Percentiles rank a stretch among this genome's conserved stretches.
phyloP scores from a whole-genome alignment of 2,113 vertebrate species.

The Syrrhaptes paradoxus region DNA sequence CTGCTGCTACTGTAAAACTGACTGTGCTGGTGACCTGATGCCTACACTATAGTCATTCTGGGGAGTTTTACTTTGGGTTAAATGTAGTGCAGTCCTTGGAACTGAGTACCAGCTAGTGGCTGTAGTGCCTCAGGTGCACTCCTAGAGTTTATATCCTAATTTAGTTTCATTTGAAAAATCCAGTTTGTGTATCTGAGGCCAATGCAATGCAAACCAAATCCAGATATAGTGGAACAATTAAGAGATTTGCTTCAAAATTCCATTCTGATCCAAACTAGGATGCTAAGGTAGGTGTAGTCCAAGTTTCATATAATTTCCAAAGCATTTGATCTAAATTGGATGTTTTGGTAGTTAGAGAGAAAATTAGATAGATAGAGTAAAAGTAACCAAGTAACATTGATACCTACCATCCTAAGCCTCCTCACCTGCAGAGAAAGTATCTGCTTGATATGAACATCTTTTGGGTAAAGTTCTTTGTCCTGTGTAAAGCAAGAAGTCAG shows the following conservation, averaged over 20 bases:
- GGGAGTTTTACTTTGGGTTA: neutral
- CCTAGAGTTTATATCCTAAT: neutral
- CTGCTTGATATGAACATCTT: neutral
- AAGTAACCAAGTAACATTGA: neutral
- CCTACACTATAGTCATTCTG: neutral
- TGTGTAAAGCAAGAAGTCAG: neutral
- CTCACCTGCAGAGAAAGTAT: neutral
- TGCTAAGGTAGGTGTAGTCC: neutral
- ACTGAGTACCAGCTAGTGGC: neutral
- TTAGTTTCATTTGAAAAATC: neutral
- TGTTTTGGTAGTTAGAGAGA: neutral
- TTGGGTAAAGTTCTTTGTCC: neutral
- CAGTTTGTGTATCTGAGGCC: neutral
- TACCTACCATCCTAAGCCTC: neutral
- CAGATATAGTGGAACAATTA: neutral
- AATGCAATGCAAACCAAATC: neutral
- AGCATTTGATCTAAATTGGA: neutral
- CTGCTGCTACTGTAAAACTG: neutral
- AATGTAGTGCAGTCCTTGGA: neutral
- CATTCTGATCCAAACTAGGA: neutral
- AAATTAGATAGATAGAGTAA: neutral
- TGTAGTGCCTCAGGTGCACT: neutral
- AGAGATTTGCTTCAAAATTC: neutral
- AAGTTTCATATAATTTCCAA: neutral
- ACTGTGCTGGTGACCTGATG: fast-evolving